These are phyloP conservation scores for Pao palembangensis DNA, from an alignment of 2,113 vertebrate genomes.

Conservation along the genomic window DNA sequence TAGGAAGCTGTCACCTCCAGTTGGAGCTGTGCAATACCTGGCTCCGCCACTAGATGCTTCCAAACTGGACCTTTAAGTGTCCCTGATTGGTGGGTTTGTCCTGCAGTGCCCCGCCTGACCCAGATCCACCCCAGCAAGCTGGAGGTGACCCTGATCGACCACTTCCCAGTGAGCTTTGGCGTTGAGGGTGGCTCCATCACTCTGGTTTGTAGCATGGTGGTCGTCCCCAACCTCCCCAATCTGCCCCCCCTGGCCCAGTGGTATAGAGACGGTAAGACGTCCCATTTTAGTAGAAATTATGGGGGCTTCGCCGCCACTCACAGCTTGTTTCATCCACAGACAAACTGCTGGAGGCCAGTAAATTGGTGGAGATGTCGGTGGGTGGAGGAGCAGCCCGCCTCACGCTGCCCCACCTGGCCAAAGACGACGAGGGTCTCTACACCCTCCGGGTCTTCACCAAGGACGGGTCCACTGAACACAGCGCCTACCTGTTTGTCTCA, in stretches of 20 bases:
- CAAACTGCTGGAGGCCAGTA: constrained; percentile 78
- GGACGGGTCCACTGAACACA: constrained; percentile 85
- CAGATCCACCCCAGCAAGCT: constrained; percentile 84
- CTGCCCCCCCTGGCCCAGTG: constrained; percentile 85
- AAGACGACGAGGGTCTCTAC: constrained; percentile 97
- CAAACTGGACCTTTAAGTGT: too few species aligned
- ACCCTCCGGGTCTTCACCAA: constrained; percentile 87
- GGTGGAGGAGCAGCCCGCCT: constrained; percentile 83
- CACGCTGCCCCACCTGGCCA: constrained; percentile 86
- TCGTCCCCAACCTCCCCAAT: constrained; percentile 87
- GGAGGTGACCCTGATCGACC: constrained; percentile 86
- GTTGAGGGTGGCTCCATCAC: constrained; percentile 85
- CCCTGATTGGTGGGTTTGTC: neutral
- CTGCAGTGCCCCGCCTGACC: constrained; percentile 77
- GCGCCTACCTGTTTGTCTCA: constrained; percentile 92
- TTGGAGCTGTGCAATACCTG: neutral
- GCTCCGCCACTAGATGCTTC: too few species aligned
- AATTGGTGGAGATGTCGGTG: constrained; percentile 82
- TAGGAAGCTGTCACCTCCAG: constrained; percentile 18
- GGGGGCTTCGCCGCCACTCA: neutral
- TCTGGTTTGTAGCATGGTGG: constrained; percentile 82
- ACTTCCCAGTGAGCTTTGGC: constrained; percentile 87
- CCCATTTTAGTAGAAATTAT: neutral
- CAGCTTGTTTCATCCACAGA: constrained; percentile 67
- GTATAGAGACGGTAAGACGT: constrained; percentile 89